Base-by-base conservation (phyloP, 2,797 vertebrate species). In the Salmo trutta region DNA sequence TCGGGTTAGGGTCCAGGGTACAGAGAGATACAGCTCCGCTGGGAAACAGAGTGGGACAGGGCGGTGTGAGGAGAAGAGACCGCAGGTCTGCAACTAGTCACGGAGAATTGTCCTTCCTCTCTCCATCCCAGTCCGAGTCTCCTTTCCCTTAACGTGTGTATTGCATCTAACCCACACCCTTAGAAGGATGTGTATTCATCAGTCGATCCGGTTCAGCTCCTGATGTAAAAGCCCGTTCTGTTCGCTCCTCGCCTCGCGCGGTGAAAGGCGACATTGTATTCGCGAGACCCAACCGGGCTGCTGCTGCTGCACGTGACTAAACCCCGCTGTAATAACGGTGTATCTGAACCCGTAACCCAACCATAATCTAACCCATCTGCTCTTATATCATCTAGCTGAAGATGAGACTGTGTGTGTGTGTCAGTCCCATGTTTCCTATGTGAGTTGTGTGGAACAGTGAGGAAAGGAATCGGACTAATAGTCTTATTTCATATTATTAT, bases 251-350 rank as follows among this genome's bases (percentile, higher is more conserved):
- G 6, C 4, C 24, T 31, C 16, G 24, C 52, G 51, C 82, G 54
- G 84, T 92, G 89, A 93, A 93, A 92, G 90, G 87, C 88, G 67
- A 89, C 91, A 91, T 94, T 95, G 94, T 95, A 80, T 89, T 85
- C 76, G 62, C 71, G 10, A 68, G 64, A 24, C 10, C 75, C 19
- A 65, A 78, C 82, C 77, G 78, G 86, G 90, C 87, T 73, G 82
- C 84, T 73, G 82, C 85, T 12, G 81, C 83, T 82, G 19, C 73
- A 59, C n/a, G 73, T 62, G 83, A 87, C 74, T 89, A 84, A 86
- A 66, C 84, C 6, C 83, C 79, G 85, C 87, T 83, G 81, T 79
- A 78, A 66, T 83, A 64, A 27, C n/a, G 59, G n/a, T 27, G 10
- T 27, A 64, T 47, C 10, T 24, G 59, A 27, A 64, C 21, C 21